Conservation (phyloP, 2,113 vertebrate species). For the Sebastes schlegelii region DNA sequence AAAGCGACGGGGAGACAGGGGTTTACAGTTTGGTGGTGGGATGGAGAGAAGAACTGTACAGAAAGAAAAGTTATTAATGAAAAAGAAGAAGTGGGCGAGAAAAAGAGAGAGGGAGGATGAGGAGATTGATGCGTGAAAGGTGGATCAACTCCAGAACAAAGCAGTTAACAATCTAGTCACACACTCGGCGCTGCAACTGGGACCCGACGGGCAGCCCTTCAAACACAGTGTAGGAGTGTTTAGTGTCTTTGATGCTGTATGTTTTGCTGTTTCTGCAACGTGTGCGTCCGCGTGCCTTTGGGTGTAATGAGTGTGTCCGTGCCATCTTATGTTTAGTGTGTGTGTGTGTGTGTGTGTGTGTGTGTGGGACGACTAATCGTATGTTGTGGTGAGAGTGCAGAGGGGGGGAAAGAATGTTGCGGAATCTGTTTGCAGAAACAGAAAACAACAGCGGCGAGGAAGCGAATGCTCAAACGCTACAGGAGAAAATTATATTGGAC, state of each 20-base stretch:
- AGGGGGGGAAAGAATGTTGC: slow-evolving; percentile 52
- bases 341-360: slow-evolving; percentile 28
- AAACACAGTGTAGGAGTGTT: slow-evolving; percentile 36
- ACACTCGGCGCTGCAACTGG: slow-evolving; percentile 38
- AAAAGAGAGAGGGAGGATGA: not conserved
- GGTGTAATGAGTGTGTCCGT: not conserved
- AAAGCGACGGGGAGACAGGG: not conserved
- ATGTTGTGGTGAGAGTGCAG: slow-evolving; percentile 49
- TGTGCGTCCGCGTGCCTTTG: not conserved
- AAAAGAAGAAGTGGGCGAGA: not conserved
- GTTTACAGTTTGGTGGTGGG: not conserved
- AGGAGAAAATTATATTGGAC: too few relatives aligned
- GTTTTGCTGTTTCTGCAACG: not conserved
- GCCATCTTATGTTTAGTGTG: slow-evolving; percentile 1
- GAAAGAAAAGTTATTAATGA: not conserved
- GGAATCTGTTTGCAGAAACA: slow-evolving; percentile 48
- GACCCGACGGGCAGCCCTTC: slow-evolving; percentile 45
- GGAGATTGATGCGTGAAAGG: slow-evolving; percentile 28
- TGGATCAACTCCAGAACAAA: slow-evolving; percentile 50
- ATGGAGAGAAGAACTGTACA: not conserved
- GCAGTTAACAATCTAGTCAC: slow-evolving; percentile 66
- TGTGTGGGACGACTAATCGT: slow-evolving; percentile 42
- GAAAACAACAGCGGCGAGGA: slow-evolving; percentile 20
- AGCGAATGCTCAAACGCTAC: not conserved
- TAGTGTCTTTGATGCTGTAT: not conserved